These are phyloP conservation scores for Antechinus stuartii DNA, from an alignment of 2,113 vertebrate species.

Conservation along the genomic window DNA sequence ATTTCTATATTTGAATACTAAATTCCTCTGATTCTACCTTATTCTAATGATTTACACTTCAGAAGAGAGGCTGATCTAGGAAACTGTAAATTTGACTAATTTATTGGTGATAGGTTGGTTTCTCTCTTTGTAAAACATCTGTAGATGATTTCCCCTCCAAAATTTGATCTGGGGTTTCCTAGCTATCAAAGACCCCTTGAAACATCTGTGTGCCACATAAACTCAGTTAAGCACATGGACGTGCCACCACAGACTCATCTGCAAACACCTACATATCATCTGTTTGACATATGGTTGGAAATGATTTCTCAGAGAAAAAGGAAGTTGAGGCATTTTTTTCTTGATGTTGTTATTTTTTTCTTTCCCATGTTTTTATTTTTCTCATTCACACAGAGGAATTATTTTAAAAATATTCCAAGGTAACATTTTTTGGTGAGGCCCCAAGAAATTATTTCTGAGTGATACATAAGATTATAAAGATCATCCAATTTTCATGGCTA, in stretches of 20 bases:
- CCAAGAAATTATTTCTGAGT: not conserved
- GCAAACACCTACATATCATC: rapidly evolving
- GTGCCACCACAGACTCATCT: not conserved
- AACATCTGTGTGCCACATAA: not conserved
- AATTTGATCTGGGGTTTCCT: not conserved
- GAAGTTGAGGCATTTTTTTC: not conserved
- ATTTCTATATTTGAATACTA: not conserved
- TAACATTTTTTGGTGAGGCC: rapidly evolving
- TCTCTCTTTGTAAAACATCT: constrained; percentile 5
- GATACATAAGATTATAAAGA: not conserved
- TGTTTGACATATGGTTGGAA: rapidly evolving
- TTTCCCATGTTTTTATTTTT: not conserved
- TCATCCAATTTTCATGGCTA: not conserved
- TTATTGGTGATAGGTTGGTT: not conserved
- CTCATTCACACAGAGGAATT: not conserved
- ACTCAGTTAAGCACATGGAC: rapidly evolving
- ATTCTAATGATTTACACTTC: not conserved
- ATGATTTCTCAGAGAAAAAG: rapidly evolving
- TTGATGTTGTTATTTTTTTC: rapidly evolving
- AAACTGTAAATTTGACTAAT: not conserved
- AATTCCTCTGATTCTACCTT: not conserved
- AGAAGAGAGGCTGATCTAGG: not conserved
- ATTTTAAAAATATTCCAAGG: not conserved
- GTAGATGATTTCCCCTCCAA: not conserved
- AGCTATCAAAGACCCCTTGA: not conserved